Evolutionary conservation across 2,888 invertebrate species (phyloP).

Genomic region (Xestia c-nigrum): DNA sequence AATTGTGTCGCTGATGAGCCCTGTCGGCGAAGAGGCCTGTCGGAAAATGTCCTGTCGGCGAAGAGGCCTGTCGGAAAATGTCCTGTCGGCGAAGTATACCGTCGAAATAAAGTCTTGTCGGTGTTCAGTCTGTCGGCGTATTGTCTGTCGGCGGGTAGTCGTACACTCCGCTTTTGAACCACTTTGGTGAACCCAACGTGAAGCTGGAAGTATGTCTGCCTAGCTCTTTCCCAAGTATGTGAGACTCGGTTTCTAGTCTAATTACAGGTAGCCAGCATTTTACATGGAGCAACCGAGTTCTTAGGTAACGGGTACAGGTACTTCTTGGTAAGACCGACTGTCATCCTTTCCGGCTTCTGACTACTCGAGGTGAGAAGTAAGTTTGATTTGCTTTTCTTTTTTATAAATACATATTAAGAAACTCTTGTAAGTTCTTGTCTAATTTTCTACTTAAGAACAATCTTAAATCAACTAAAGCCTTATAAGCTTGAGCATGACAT

Average conservation of each 20-base stretch:
- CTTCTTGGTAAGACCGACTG: not conserved
- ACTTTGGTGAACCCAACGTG: not conserved
- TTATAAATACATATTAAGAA: not conserved
- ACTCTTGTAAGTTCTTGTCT: not conserved
- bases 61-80: no score
- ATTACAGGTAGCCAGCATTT: not conserved
- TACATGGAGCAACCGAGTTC: not conserved
- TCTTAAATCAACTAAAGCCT: not conserved
- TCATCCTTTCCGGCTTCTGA: not conserved
- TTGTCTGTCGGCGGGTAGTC: no score
- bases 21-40: no score
- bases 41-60: no score
- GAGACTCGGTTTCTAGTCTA: not conserved
- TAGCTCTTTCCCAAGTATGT: not conserved
- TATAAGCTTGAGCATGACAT: not conserved
- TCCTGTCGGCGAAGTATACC: no score
- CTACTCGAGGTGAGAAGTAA: not conserved
- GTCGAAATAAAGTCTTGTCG: no score
- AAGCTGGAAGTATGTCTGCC: not conserved
- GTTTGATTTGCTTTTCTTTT: not conserved
- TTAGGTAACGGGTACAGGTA: not conserved
- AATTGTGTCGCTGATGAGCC: no score
- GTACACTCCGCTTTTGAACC: no score
- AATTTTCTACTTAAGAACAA: not conserved
- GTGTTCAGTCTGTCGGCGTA: no score